phyloP scores from a whole-genome alignment of 2,113 vertebrate species.

The Spea multiplicata region DNA sequence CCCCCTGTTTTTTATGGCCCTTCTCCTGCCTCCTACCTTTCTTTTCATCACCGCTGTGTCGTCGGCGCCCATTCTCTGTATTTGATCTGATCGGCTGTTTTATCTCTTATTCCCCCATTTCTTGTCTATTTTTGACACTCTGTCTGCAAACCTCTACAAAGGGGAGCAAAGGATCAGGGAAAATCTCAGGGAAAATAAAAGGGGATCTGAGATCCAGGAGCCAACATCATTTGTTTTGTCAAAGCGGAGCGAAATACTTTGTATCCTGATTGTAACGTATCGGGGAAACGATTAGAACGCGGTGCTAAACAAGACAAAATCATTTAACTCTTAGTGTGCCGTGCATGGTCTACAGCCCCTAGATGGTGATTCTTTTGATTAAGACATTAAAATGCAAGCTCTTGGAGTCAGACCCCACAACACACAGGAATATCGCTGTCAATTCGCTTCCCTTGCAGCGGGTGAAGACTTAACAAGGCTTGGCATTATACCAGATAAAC shows the following conservation, averaged over 20 bases:
- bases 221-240: slow-evolving; percentile 56
- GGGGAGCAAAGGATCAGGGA: slow-evolving; percentile 11
- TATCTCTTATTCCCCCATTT: not conserved
- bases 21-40: not conserved
- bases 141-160: slow-evolving; percentile 30
- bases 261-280: slow-evolving; percentile 1
- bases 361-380: not conserved
- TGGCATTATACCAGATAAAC: too few species aligned
- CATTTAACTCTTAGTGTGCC: too few species aligned
- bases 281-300: too few species aligned
- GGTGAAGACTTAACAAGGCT: too few species aligned
- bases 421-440: too few species aligned
- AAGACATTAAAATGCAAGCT: not conserved
- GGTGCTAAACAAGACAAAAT: too few species aligned
- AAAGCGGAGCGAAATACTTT: slow-evolving; percentile 46
- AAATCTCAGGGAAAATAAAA: slow-evolving; percentile 36
- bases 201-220: slow-evolving; percentile 46
- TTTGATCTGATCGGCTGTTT: not conserved
- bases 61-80: not conserved
- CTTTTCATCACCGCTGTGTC: not conserved
- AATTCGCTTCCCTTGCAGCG: too few species aligned
- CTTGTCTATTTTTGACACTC: slow-evolving; percentile 32
- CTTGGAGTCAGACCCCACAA: not conserved
- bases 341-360: too few species aligned
- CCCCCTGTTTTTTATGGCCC: not conserved